Conservation (phyloP, 2,888 invertebrate species). For the Hetaerina titia region DNA sequence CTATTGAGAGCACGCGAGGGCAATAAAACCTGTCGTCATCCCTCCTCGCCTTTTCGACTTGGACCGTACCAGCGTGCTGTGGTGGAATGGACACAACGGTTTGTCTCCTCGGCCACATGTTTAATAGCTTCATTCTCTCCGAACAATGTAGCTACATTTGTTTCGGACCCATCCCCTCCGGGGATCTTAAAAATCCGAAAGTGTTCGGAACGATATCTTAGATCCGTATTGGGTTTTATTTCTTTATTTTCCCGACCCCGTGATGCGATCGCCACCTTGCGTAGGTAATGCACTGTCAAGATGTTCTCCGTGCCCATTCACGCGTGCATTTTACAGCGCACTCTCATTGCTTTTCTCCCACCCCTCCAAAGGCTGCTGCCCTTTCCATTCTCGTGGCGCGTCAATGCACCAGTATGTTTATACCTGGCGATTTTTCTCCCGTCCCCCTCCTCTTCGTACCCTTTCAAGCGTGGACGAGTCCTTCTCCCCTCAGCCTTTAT, state of each 20-base stretch:
- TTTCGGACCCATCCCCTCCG: background rate
- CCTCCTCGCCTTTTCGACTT: background rate
- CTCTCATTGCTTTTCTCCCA: background rate
- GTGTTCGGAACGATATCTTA: background rate
- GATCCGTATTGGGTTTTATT: background rate
- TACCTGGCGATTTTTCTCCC: background rate
- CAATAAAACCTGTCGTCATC: background rate
- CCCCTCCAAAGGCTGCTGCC: background rate
- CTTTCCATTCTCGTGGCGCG: background rate
- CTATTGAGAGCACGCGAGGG: background rate
- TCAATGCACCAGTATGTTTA: background rate
- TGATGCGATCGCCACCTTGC: background rate
- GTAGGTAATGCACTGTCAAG: background rate
- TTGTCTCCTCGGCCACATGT: background rate
- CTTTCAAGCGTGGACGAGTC: background rate
- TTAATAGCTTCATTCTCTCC: background rate
- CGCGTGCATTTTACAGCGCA: background rate
- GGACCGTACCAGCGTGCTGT: background rate
- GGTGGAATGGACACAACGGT: background rate
- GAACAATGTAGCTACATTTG: background rate
- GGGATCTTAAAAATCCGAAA: background rate
- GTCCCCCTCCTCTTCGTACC: background rate
- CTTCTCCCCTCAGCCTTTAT: background rate
- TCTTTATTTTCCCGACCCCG: background rate
- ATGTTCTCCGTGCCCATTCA: background rate